Percentiles rank a stretch among this genome's conserved stretches.
Conservation (phyloP, 2,888 invertebrate genomes). For the Rugalucina vietnamica region DNA sequence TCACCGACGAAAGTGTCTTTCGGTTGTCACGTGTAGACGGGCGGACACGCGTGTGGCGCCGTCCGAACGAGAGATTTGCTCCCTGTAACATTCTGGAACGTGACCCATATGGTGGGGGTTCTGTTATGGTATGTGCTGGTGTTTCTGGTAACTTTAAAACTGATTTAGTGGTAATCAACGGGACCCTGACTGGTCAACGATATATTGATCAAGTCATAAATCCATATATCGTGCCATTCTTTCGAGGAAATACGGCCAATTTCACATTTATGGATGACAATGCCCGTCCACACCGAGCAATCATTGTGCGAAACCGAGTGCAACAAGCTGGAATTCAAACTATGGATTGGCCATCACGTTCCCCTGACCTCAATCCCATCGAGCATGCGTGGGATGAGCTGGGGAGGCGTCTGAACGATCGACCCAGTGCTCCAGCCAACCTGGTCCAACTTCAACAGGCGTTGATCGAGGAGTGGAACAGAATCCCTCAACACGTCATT, state of each 20-base stretch:
- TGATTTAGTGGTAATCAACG: not conserved
- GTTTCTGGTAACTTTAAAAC: constrained; percentile 9
- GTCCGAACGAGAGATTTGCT: not conserved
- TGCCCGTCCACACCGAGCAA: not conserved
- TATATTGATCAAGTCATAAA: not conserved
- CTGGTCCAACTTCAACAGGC: not conserved
- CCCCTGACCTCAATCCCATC: constrained; percentile 3
- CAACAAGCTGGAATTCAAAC: not conserved
- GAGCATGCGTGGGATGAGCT: not conserved
- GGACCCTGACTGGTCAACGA: constrained; percentile 4
- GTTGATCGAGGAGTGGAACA: not conserved
- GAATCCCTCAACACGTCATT: not conserved
- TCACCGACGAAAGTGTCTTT: not conserved
- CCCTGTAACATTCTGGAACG: constrained; percentile 6
- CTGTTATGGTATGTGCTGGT: too few relatives aligned
- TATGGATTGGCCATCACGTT: not conserved
- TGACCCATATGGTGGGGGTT: constrained; percentile 8
- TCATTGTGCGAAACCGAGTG: not conserved
- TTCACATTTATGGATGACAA: constrained; percentile 9
- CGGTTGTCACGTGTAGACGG: not conserved
- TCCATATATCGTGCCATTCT: not conserved
- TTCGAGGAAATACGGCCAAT: not conserved
- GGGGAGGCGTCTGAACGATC: not conserved
- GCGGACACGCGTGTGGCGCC: not conserved
- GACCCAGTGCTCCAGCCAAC: not conserved